These are phyloP conservation scores for Canis aureus DNA, from an alignment of 2,113 vertebrate species.

Conservation along the genomic window DNA sequence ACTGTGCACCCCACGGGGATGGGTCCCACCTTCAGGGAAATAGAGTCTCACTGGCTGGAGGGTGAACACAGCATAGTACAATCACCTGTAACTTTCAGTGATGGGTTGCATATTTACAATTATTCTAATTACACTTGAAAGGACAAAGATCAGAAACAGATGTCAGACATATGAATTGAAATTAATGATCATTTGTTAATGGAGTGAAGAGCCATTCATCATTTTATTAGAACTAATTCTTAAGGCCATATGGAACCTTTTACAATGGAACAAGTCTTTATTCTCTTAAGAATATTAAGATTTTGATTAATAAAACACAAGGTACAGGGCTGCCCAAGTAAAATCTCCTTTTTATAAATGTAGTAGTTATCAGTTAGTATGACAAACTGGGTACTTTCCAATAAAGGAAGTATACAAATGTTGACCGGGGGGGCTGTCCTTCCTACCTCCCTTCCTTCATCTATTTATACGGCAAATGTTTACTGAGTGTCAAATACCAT, in stretches of 20 bases:
- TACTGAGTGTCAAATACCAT: not conserved
- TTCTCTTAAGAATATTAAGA: constrained; percentile 64
- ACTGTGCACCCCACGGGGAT: not conserved
- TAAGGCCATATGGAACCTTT: constrained; percentile 59
- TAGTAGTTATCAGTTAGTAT: constrained; percentile 7
- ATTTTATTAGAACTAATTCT: constrained; percentile 75
- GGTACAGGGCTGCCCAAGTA: not conserved
- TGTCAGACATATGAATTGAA: constrained; percentile 78
- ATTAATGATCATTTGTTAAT: constrained; percentile 78
- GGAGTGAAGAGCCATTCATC: constrained; percentile 63
- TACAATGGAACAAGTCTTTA: constrained; percentile 62
- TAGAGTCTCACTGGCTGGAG: not conserved
- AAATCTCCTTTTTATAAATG: constrained; percentile 40
- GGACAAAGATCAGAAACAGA: constrained; percentile 76
- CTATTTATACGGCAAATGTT: not conserved
- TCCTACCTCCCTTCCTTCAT: not conserved
- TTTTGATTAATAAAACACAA: constrained; percentile 28
- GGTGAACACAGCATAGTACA: not conserved
- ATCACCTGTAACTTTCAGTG: constrained; percentile 60
- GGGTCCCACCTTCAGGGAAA: not conserved
- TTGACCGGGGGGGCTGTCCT: not conserved
- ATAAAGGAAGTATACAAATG: not conserved
- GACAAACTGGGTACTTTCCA: not conserved
- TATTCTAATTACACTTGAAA: constrained; percentile 72
- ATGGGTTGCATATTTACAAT: constrained; percentile 70